Base-by-base conservation (phyloP, 2,888 invertebrate species). In the Cataglyphis albicans region DNA sequence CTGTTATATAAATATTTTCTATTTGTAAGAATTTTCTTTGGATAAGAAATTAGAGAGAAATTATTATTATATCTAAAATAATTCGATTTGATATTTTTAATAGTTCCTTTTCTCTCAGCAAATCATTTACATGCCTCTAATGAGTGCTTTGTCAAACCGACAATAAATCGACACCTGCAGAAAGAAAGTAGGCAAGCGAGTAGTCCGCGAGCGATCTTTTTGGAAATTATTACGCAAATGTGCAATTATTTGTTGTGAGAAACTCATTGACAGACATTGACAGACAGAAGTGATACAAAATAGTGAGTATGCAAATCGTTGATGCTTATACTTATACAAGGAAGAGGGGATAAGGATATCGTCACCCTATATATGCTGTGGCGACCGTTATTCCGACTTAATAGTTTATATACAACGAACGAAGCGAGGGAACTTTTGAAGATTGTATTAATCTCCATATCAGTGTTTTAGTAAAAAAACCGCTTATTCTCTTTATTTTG, bases 401-500 rank as follows among this genome's bases (percentile, higher is more conserved):
- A 80, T 80, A 80, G 72, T 78, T 78, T 70, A 70, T 59, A 70
- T 52, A 80, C 70, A 80, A 78, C 70, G 44, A 78, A 57, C 32
- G 52, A 48, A 9, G 67, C 67, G 29, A 44, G 70, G 12, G 9
- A 68, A 57, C 18, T 18, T 59, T 70, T 21, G 1, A 38, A 29
- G 21, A 70, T 57, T 6, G 21, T 32, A 29, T 21, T 18, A 21
- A 57, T n/a, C 21, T 35, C 25, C 7, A 41, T 9, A 18, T 35
- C 1, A n/a, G 15, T 9, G 10, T n/a, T 12, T 6, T n/a, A n/a
- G 4, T 3, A 65, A 15, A 63, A 76, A 44, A 55, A 38, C 41
- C 44, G 4, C 12, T 6, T 5, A 4, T 32, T 4, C 1, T 25
- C 3, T 15, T 15, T 25, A 15, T 5, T 21, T 5, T 9, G 5